These are phyloP conservation scores for Cerceris ruficornis DNA, from an alignment of 2,888 invertebrate genomes.

Conservation along the genomic window DNA sequence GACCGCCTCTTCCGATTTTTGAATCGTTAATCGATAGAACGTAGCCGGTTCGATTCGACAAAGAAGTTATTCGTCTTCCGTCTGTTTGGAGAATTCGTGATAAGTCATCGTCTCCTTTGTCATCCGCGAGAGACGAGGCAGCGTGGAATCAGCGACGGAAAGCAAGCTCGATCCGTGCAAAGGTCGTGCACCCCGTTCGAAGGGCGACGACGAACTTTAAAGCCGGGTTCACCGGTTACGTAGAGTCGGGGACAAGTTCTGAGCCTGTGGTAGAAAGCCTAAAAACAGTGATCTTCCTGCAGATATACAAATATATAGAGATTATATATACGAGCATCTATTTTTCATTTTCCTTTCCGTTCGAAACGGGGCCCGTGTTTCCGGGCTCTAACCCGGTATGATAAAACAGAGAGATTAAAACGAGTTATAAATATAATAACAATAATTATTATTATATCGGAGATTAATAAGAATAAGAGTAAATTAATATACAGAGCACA, in stretches of 20 bases:
- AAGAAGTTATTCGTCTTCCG: no score
- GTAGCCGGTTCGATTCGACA: no score
- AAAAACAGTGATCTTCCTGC: constrained; percentile 64
- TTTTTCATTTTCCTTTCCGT: constrained; percentile 57
- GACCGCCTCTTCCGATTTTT: no score
- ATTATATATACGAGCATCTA: constrained; percentile 52
- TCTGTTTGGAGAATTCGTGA: no score
- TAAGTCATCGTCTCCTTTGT: neutral
- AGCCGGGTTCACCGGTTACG: constrained; percentile 44
- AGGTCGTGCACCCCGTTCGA: constrained; percentile 54
- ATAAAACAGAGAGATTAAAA: no score
- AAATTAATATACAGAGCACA: constrained; percentile 43
- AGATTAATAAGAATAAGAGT: constrained; percentile 20
- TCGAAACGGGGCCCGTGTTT: constrained; percentile 1
- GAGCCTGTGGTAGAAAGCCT: constrained; percentile 63
- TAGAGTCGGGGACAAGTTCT: constrained; percentile 54
- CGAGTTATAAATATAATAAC: no score
- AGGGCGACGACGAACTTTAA: constrained; percentile 51
- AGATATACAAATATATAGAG: constrained; percentile 1
- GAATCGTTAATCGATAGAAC: no score
- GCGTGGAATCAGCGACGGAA: constrained; percentile 18
- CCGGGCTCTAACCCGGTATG: constrained; percentile 3
- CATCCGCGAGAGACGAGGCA: neutral
- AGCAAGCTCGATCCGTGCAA: constrained; percentile 29
- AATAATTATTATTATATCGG: no score